phyloP scores from a whole-genome alignment of 2,113 vertebrate species.

The Zeus faber region DNA sequence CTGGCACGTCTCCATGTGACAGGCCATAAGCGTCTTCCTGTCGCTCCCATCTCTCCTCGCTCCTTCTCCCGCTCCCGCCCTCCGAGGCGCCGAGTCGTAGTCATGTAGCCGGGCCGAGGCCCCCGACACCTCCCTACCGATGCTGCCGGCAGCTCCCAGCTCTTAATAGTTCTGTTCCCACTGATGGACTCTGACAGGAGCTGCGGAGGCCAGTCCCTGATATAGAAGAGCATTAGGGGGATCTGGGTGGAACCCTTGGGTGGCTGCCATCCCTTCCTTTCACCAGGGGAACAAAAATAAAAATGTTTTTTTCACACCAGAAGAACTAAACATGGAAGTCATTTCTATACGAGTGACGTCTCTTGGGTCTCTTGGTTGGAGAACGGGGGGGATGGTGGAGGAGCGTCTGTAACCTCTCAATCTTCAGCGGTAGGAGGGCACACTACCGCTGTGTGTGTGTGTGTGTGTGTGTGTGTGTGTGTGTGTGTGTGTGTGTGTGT shows the following conservation, averaged over 20 bases:
- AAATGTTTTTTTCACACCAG: too few relatives aligned
- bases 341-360: too few relatives aligned
- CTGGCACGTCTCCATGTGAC: conserved; percentile 9
- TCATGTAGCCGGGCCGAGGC: conserved; percentile 12
- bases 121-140: conserved; percentile 8
- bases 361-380: too few relatives aligned
- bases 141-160: conserved; percentile 1
- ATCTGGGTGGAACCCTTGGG: conserved; percentile 13
- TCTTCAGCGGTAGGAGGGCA: too few relatives aligned
- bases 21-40: conserved; percentile 8
- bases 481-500: too few relatives aligned
- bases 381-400: too few relatives aligned
- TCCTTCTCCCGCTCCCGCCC: background rate
- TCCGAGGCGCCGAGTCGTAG: conserved; percentile 3
- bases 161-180: conserved; percentile 24
- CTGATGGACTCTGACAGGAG: conserved; percentile 48
- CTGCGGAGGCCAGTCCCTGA: conserved; percentile 23
- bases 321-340: too few relatives aligned
- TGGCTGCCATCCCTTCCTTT: background rate
- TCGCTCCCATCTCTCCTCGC: background rate
- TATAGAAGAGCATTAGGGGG: conserved; percentile 34
- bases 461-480: too few relatives aligned
- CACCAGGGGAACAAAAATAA: too few relatives aligned
- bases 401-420: too few relatives aligned
- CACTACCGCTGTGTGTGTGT: too few relatives aligned